Base-by-base conservation (phyloP, 2,888 invertebrate genomes). In the Lithosia quadra region DNA sequence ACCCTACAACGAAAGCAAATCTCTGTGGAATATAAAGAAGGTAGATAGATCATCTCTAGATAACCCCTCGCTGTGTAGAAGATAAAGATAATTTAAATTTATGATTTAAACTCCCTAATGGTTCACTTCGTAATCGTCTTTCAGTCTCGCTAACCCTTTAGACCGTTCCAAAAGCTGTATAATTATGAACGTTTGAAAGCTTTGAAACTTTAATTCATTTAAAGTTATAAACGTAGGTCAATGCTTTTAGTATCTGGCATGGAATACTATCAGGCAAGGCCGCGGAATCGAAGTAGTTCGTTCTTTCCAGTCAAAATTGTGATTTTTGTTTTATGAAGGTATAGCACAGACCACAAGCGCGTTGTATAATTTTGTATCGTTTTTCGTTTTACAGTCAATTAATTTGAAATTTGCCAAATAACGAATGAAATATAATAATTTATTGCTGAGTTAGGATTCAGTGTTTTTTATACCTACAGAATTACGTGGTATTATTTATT, bases 201-300 rank as follows among this genome's bases (percentile, higher is more conserved):
- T 63, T 49, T 34, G 49, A 55, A 63, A n/a, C 55, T 43, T 39
- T 43, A 34, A 34, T 58, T 55, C 13, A 22, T 63, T 53, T 13
- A 21, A 34, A 53, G n/a, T 62, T 24, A 49, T 62, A 61, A 43
- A 24, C 28, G 28, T 13, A 33, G 28, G 18, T 67, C 55, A 67
- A 60, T 68, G 56, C 22, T 33, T 68, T 70, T 66, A 59, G 66
- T 71, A 28, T 59, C 43, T 34, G 22, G 15, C 22, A 15, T 36
- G 57, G 61, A 58, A 61, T 33, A 79, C 28, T 53, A 65, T 61
- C 63, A 24, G 43, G 61, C 71, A 65, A 76, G 21, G 74, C 72
- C 68, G 65, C 70, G 64, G 80, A 81, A 83, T 81, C 82, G 78
- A 76, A 76, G 75, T 79, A 73, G 79, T 78, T 79, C 77, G 81